A percentile compares a stretch with the other conserved stretches of the same genome.
These are phyloP conservation scores for Acrobasis repandana DNA, from an alignment of 2,888 invertebrate genomes.

Conservation along the genomic window DNA sequence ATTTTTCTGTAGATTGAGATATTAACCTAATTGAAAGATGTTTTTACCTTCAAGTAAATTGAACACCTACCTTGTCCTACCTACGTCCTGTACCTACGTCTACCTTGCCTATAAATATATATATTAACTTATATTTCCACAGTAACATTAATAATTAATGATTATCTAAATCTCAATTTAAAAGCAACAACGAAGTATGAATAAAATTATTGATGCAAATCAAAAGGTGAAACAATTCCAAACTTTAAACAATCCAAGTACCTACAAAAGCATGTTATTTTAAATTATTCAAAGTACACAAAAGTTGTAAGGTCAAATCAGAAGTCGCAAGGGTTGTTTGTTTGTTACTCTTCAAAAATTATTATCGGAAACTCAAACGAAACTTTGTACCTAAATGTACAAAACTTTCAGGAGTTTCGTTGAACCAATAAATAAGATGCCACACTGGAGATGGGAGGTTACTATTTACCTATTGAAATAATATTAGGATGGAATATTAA, in stretches of 20 bases:
- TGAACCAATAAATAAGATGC: conserved; percentile 6
- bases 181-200: background rate
- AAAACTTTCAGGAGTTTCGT: conserved; percentile 3
- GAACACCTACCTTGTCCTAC: too few species aligned
- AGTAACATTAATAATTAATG: too few species aligned
- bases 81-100: too few species aligned
- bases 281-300: conserved; percentile 6
- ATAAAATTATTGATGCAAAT: background rate
- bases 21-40: too few species aligned
- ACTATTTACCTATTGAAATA: background rate
- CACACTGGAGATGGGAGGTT: background rate
- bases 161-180: background rate
- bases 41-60: too few species aligned
- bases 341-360: conserved; percentile 11
- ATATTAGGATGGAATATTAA: background rate
- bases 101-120: too few species aligned
- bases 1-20: too few species aligned
- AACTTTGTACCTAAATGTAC: background rate
- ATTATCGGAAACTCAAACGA: conserved; percentile 13
- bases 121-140: too few species aligned
- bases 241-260: background rate
- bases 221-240: background rate
- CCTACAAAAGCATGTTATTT: conserved; percentile 8
- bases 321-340: conserved; percentile 9
- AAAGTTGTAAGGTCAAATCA: conserved; percentile 12